These are phyloP conservation scores for Lucifuga dentata DNA, from an alignment of 2,113 vertebrate genomes.

Conservation along the genomic window DNA sequence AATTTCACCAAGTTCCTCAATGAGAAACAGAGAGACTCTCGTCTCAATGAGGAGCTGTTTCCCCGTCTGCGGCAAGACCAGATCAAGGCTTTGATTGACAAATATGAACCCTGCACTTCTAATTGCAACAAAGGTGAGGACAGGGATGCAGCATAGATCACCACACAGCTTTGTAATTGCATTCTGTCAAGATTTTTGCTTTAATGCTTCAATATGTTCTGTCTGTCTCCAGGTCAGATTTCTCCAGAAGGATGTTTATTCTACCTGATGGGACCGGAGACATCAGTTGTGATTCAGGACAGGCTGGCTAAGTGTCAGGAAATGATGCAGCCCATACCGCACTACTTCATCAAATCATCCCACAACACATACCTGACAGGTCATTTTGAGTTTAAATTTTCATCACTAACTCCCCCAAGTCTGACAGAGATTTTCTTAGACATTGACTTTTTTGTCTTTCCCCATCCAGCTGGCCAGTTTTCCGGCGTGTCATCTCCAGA, in stretches of 20 bases:
- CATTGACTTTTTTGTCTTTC: slow-evolving; percentile 11
- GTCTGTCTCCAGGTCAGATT: slow-evolving; percentile 86
- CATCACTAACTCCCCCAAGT: too few relatives aligned
- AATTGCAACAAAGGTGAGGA: slow-evolving; percentile 91
- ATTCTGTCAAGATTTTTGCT: not conserved
- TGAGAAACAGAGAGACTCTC: slow-evolving; percentile 92
- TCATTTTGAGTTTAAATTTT: slow-evolving; percentile 12
- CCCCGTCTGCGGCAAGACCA: slow-evolving; percentile 89
- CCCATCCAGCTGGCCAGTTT: slow-evolving; percentile 91
- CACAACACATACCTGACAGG: slow-evolving; percentile 99
- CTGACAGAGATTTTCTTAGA: too few relatives aligned
- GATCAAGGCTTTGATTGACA: slow-evolving; percentile 92
- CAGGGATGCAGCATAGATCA: too few relatives aligned
- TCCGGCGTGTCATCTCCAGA: slow-evolving; percentile 94
- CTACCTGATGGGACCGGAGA: slow-evolving; percentile 92
- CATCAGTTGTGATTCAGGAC: slow-evolving; percentile 88
- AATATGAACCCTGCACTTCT: slow-evolving; percentile 89
- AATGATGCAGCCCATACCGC: slow-evolving; percentile 93
- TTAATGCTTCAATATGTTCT: not conserved
- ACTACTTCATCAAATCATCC: slow-evolving; percentile 97
- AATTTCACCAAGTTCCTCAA: slow-evolving; percentile 96
- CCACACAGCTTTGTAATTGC: not conserved
- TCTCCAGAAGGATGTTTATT: slow-evolving; percentile 93
- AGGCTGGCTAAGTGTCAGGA: slow-evolving; percentile 89
- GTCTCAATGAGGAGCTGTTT: slow-evolving; percentile 93